A percentile compares a stretch with the other conserved stretches of the same genome.
These are phyloP conservation scores for Lepidothrix coronata DNA, from an alignment of 2,113 vertebrate species.

Conservation along the genomic window DNA sequence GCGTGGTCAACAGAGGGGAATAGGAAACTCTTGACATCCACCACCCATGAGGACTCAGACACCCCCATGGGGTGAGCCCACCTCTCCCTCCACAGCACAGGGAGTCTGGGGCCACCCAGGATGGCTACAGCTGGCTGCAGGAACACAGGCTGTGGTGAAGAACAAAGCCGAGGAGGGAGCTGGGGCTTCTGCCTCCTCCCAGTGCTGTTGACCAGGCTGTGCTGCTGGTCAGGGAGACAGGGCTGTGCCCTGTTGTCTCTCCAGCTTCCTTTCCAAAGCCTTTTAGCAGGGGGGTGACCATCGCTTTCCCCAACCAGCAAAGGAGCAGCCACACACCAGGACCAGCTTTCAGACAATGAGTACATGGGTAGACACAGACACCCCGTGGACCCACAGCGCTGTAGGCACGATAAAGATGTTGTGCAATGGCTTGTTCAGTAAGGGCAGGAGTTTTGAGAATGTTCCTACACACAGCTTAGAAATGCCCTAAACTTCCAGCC, in stretches of 20 bases:
- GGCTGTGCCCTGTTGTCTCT: not conserved
- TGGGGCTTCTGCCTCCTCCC: not conserved
- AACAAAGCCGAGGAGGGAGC: not conserved
- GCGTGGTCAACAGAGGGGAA: not conserved
- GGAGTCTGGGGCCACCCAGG: slow-evolving; percentile 23
- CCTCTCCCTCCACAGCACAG: not conserved
- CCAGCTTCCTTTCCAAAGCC: not conserved
- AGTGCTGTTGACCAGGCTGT: not conserved
- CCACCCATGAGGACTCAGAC: not conserved
- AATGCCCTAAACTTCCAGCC: not conserved
- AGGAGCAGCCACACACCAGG: not conserved
- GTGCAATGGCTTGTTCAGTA: not conserved
- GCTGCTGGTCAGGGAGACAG: not conserved
- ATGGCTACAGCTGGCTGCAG: not conserved
- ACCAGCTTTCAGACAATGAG: not conserved
- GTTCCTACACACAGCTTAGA: not conserved
- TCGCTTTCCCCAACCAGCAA: not conserved
- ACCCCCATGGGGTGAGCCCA: not conserved
- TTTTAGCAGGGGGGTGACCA: not conserved
- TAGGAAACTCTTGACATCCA: not conserved
- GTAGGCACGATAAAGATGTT: not conserved
- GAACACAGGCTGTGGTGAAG: not conserved
- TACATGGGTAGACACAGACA: not conserved
- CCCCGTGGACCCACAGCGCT: not conserved
- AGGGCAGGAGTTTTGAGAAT: not conserved